Base-by-base conservation (phyloP, 92 coral and sea anemone genomes). In the Porites lobata region DNA sequence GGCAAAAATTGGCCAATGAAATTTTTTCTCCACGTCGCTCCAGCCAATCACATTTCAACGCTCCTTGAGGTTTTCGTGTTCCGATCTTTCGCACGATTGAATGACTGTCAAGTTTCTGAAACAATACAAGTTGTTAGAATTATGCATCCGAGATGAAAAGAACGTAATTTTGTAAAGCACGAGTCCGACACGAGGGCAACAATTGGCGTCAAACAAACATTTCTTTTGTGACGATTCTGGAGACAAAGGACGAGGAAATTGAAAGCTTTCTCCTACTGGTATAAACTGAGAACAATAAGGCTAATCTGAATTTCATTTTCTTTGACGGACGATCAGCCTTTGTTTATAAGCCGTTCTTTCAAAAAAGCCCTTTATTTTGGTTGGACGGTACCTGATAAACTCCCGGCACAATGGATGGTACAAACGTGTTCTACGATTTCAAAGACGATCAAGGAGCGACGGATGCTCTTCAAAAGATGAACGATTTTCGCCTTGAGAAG, bases 401-500 rank as follows among this genome's bases (percentile, higher is more conserved):
- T 6, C 12, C 17, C n/a, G 32, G 26, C 58, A 51, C 29, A 20
- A 91, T 92, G 94, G 88, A 83, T 68, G 88, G 50, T 75, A 88
- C 96, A 71, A 89, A 91, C 74, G 90, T 94, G 63, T 86, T 85
- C 85, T 95, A 81, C 88, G 98, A 94, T 13, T 96, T 90, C 72
- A 90, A 67, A 19, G 99, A 97, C 78, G 91, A 92, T 17, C 91
- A 85, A 12, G 96, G 92, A 52, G 86, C 96, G 12, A 69, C 92
- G 53, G 87, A 93, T 6, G 87, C 92, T 18, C 87, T 97, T 19
- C 75, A 90, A 76, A 91, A 93, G 82, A 96, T 97, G 93, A 85
- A 90, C 56, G 90, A 88, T 65, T 97, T 96, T 89, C 98, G 98
- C 63, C 86, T 82, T 63, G 96, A 95, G 77, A 94, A 88, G 57